These are phyloP conservation scores for Tychaedon coryphoeus DNA, from an alignment of 2,113 vertebrate species.

Conservation along the genomic window DNA sequence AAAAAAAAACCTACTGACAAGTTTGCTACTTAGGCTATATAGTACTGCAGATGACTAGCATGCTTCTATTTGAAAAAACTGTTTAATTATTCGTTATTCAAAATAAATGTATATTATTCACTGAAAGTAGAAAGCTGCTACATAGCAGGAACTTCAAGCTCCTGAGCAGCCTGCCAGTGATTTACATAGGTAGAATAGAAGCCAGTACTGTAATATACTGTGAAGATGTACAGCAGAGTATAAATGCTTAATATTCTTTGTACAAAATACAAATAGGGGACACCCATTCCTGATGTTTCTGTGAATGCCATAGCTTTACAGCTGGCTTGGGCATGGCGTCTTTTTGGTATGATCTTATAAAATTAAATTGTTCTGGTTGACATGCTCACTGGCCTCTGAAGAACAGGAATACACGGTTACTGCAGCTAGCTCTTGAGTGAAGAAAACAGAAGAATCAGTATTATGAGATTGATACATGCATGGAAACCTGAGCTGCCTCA, in stretches of 20 bases:
- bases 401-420: not conserved
- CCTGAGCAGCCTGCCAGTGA: not conserved
- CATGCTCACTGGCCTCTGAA: not conserved
- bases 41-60: not conserved
- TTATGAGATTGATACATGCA: not conserved
- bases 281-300: not conserved
- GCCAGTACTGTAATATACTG: not conserved
- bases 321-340: not conserved
- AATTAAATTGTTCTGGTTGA: not conserved
- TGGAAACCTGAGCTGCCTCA: constrained; percentile 21
- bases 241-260: not conserved
- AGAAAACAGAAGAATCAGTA: not conserved
- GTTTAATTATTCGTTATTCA: not conserved
- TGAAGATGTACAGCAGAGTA: not conserved
- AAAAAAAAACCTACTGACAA: not conserved
- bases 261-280: not conserved
- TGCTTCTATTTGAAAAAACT: not conserved
- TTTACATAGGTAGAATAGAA: not conserved
- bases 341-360: not conserved
- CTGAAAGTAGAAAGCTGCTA: not conserved
- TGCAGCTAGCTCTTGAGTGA: not conserved
- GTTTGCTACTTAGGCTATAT: not conserved
- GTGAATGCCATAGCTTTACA: not conserved
- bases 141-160: not conserved
- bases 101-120: not conserved